Conservation (phyloP, 2,888 invertebrate species). For the Spisula solida region DNA sequence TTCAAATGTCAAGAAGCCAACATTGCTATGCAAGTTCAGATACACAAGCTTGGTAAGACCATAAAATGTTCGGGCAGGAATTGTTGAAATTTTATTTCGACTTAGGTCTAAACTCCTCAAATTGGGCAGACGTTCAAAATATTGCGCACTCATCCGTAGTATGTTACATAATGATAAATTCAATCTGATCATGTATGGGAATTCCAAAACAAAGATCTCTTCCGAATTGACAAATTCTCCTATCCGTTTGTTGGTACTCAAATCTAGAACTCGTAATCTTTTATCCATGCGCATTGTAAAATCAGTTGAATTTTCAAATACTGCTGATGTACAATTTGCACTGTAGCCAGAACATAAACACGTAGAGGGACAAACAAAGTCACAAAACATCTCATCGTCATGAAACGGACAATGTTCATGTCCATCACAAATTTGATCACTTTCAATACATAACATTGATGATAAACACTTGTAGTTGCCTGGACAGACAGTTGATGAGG, state of each 20-base stretch:
- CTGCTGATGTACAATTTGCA: conserved; percentile 38
- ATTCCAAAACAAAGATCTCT: neutral
- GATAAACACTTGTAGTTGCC: conserved; percentile 25
- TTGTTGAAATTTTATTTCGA: conserved; percentile 32
- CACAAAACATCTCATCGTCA: conserved; percentile 59
- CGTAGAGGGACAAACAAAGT: conserved; percentile 49
- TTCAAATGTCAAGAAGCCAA: conserved; percentile 19
- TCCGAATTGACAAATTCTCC: neutral
- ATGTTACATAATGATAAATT: conserved; percentile 25
- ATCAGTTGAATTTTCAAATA: neutral
- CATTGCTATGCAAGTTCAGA: conserved; percentile 42
- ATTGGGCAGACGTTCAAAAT: conserved; percentile 37
- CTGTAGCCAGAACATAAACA: conserved; percentile 51
- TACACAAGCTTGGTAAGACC: conserved; percentile 23
- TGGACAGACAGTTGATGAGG: neutral
- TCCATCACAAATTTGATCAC: conserved; percentile 67
- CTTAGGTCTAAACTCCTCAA: conserved; percentile 47
- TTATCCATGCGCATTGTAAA: neutral
- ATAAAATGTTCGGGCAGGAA: conserved; percentile 32
- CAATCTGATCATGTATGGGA: conserved; percentile 15
- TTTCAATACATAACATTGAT: conserved; percentile 20
- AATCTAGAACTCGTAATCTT: neutral
- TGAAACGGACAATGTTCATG: conserved; percentile 58
- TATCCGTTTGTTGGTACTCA: conserved; percentile 1
- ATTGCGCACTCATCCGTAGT: neutral